Evolutionary conservation across 2,797 vertebrate genomes (phyloP).

Genomic region (Moxostoma hubbsi): DNA sequence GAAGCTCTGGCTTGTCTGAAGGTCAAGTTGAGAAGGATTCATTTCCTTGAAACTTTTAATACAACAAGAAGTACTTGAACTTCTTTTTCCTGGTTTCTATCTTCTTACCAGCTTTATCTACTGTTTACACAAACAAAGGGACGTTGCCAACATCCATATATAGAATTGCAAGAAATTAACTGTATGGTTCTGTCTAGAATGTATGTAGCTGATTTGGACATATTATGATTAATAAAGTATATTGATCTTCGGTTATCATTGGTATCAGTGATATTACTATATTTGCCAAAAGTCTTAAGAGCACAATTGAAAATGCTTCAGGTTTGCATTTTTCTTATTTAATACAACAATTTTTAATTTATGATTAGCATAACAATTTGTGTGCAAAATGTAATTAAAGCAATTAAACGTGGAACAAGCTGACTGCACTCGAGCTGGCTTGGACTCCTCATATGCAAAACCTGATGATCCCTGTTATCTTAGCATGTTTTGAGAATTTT

Average conservation of each 20-base stretch:
- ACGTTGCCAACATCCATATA: not conserved
- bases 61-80: not conserved
- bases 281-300: not conserved
- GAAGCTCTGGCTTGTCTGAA: slow-evolving; percentile 4
- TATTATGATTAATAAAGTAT: not conserved
- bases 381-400: no score
- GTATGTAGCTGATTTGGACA: not conserved
- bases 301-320: not conserved
- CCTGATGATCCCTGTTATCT: no score
- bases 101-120: slow-evolving; percentile 1
- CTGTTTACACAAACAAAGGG: not conserved
- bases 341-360: no score
- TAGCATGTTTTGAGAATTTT: no score
- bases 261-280: not conserved
- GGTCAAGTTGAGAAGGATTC: slow-evolving; percentile 47
- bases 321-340: not conserved
- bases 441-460: no score
- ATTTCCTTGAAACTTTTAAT: slow-evolving; percentile 42
- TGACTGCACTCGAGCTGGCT: no score
- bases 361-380: no score
- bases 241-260: not conserved
- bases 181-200: not conserved
- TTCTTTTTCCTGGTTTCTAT: slow-evolving; percentile 48
- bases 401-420: no score
- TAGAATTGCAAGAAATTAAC: not conserved